Conservation (phyloP, 23 tunicate genomes). For the Halocynthia roretzi region DNA sequence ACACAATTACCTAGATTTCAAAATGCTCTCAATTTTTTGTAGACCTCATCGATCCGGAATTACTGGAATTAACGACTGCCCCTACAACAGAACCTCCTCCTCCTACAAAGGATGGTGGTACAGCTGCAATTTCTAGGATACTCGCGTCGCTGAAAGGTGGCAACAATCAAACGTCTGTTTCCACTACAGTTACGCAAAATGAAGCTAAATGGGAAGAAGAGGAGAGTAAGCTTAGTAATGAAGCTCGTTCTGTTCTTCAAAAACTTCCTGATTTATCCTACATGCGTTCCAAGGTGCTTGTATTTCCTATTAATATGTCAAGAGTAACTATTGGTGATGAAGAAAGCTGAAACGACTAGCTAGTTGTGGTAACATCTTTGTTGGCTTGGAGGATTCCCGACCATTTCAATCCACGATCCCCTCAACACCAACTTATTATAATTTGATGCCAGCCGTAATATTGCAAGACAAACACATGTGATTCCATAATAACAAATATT, state of each 20-base stretch:
- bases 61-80: constrained; percentile 53
- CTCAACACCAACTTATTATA: no score
- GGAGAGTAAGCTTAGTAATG: constrained; percentile 34
- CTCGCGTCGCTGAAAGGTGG: constrained; percentile 58
- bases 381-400: no score
- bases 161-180: background rate
- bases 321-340: constrained; percentile 23
- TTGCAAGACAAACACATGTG: no score
- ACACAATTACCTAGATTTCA: no score
- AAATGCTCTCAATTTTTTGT: background rate
- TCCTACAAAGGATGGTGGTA: constrained; percentile 13
- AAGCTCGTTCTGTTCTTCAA: constrained; percentile 19
- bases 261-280: constrained; percentile 73
- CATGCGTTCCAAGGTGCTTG: constrained; percentile 58
- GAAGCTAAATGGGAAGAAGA: constrained; percentile 35
- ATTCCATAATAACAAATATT: no score
- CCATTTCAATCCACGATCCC: no score
- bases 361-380: no score
- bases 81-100: constrained; percentile 48
- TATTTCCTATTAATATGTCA: constrained; percentile 46
- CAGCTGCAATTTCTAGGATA: constrained; percentile 40
- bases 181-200: background rate
- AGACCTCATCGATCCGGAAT: constrained; percentile 74
- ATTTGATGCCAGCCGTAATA: no score
- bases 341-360: no score